These are phyloP conservation scores for Helicoverpa assulta DNA, from an alignment of 2,888 invertebrate species.

Conservation along the genomic window DNA sequence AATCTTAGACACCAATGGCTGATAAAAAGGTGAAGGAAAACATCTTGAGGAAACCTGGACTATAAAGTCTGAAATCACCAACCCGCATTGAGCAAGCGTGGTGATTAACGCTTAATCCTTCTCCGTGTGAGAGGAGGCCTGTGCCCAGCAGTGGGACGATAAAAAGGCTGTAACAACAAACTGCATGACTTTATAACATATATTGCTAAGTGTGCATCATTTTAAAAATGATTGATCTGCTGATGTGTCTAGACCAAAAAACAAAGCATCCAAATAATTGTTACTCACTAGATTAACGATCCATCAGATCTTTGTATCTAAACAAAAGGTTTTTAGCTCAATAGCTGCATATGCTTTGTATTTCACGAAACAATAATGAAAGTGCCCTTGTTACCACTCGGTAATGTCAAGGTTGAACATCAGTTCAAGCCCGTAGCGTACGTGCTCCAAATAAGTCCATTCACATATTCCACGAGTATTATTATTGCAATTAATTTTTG, in stretches of 20 bases:
- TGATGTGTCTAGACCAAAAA: background rate
- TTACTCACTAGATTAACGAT: background rate
- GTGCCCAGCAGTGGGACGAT: no score
- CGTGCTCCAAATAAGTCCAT: conserved; percentile 19
- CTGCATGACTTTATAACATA: no score
- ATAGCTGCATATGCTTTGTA: conserved; percentile 27
- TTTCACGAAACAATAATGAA: conserved; percentile 42
- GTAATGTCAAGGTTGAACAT: conserved; percentile 45
- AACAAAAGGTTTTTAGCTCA: conserved; percentile 26
- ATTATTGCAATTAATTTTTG: background rate
- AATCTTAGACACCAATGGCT: no score
- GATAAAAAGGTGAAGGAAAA: no score
- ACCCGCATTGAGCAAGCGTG: no score
- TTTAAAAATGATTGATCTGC: background rate
- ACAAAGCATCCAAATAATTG: background rate
- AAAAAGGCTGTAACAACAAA: no score
- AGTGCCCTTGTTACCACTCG: conserved; percentile 25
- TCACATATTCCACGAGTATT: conserved; percentile 12
- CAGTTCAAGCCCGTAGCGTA: conserved; percentile 3
- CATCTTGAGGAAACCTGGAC: no score
- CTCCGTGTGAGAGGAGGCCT: no score
- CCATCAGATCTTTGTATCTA: background rate
- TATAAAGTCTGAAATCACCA: no score
- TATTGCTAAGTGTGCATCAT: background rate
- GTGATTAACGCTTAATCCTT: no score